Percentiles rank a stretch among this genome's conserved stretches.
Evolutionary conservation across 2,797 vertebrate species (phyloP).

Genomic region (Karalla daura): DNA sequence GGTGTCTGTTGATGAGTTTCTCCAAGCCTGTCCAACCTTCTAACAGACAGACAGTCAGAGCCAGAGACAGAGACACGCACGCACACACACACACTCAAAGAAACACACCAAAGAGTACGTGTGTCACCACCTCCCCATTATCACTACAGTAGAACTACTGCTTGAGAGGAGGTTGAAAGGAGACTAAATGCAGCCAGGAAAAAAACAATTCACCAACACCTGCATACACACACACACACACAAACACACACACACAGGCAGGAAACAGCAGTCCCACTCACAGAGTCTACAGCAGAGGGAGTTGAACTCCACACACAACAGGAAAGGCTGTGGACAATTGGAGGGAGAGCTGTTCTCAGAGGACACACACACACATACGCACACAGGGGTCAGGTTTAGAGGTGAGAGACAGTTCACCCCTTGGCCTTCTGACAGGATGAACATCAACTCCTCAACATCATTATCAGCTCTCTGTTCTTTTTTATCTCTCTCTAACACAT

Average conservation of each 20-base stretch:
- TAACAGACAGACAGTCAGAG: too few species aligned
- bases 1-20: too few species aligned
- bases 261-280: conserved; percentile 59
- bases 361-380: conserved; percentile 18
- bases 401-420: not conserved
- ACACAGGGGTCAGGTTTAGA: not conserved
- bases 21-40: too few species aligned
- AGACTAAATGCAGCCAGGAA: conserved; percentile 58
- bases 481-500: too few species aligned
- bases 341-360: conserved; percentile 68
- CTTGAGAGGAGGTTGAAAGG: conserved; percentile 9
- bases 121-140: conserved; percentile 12
- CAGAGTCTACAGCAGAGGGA: conserved; percentile 41
- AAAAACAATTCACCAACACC: conserved; percentile 17
- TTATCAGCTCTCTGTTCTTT: too few species aligned
- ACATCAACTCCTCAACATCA: too few species aligned
- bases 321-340: conserved; percentile 78
- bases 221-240: not conserved
- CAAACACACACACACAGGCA: conserved; percentile 33
- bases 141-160: conserved; percentile 17
- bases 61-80: too few species aligned
- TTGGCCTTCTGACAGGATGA: not conserved
- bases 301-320: conserved; percentile 75
- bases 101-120: conserved; percentile 4
- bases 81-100: not conserved